Evolutionary conservation across 2,797 vertebrate species (phyloP).

Genomic region (Sciurus carolinensis): DNA sequence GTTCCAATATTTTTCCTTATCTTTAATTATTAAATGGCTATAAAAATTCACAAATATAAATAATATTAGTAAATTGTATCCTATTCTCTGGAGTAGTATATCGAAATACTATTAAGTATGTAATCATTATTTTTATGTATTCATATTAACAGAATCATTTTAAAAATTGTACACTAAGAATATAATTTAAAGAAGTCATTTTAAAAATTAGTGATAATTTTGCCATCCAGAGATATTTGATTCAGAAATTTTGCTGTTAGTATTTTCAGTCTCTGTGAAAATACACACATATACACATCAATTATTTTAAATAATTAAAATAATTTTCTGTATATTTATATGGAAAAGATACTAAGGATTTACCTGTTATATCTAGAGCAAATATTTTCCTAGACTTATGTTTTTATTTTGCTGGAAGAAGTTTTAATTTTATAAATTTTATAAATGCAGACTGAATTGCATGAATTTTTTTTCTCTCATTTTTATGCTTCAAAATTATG

Average conservation of each 20-base stretch:
- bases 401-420: background rate
- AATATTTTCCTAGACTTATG: background rate
- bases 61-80: background rate
- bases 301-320: background rate
- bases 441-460: background rate
- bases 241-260: background rate
- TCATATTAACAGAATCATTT: background rate
- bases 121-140: background rate
- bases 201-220: background rate
- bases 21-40: background rate
- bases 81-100: background rate
- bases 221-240: background rate
- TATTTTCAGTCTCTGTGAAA: background rate
- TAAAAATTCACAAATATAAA: background rate
- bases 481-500: background rate
- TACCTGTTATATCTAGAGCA: background rate
- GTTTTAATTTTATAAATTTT: background rate
- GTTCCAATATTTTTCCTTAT: background rate
- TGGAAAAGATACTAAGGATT: background rate
- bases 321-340: background rate
- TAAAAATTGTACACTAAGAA: background rate
- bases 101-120: background rate
- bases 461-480: background rate
- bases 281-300: background rate
- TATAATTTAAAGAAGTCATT: background rate